Percentiles rank a stretch among this genome's conserved stretches.
Evolutionary conservation across 2,888 invertebrate species (phyloP).

Genomic region (Chaetoderma sp.): DNA sequence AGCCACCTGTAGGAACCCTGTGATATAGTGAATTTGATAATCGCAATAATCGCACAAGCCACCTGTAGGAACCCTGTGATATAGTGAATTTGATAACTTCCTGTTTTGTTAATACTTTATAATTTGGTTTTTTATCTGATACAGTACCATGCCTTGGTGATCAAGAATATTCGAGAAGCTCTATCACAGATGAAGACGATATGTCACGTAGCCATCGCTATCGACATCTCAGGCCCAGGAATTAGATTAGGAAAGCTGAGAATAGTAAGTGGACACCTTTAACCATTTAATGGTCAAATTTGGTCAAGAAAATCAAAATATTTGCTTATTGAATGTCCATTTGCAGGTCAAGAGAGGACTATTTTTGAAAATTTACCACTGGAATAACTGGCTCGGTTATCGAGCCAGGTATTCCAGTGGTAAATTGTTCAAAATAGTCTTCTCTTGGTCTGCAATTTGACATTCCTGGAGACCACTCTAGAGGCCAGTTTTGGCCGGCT

Average conservation of each 20-base stretch:
- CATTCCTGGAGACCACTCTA: too few species aligned
- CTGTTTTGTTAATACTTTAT: not conserved
- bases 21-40: not conserved
- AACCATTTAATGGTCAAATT: too few species aligned
- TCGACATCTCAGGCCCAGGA: slow-evolving; percentile 98
- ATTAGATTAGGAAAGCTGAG: slow-evolving; percentile 93
- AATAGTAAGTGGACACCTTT: slow-evolving; percentile 78
- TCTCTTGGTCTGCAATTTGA: too few species aligned
- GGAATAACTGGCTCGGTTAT: too few species aligned
- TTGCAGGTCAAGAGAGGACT: too few species aligned
- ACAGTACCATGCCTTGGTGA: slow-evolving; percentile 79
- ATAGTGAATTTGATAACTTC: not conserved
- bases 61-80: not conserved
- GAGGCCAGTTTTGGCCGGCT: too few species aligned
- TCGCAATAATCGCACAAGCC: not conserved
- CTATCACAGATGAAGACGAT: slow-evolving; percentile 75
- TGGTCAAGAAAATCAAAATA: too few species aligned
- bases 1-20: not conserved
- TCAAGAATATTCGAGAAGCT: slow-evolving; percentile 86
- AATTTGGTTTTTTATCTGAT: slow-evolving; percentile 15
- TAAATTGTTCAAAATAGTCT: too few species aligned
- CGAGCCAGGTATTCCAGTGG: too few species aligned
- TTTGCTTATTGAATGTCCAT: too few species aligned
- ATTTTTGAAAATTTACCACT: too few species aligned
- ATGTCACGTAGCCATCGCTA: slow-evolving; percentile 88